Evolutionary conservation across 2,888 invertebrate species (phyloP).

Genomic region (Protonemura montana): DNA sequence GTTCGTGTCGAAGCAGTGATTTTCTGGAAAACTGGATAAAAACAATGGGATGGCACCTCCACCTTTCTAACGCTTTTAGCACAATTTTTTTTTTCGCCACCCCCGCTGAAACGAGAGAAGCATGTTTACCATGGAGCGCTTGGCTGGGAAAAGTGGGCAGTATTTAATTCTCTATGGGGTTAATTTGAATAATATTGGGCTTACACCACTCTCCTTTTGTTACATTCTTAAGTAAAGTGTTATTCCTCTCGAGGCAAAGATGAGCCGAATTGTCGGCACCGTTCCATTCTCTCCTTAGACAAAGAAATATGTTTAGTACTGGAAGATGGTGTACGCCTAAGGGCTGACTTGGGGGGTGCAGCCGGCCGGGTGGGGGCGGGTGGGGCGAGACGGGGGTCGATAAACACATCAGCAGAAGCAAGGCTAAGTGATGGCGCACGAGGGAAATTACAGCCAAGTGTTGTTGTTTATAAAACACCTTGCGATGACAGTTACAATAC

Average conservation of each 20-base stretch:
- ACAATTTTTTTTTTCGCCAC: background rate
- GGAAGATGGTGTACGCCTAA: background rate
- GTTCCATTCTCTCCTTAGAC: constrained; percentile 31
- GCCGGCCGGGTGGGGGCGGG: background rate
- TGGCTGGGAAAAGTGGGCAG: constrained; percentile 1
- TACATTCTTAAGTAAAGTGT: constrained; percentile 34
- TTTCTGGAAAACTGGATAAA: background rate
- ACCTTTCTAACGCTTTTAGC: background rate
- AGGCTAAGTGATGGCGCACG: constrained; percentile 41
- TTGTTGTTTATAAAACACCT: constrained; percentile 43
- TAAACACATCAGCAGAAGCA: constrained; percentile 41
- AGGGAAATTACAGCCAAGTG: constrained; percentile 42
- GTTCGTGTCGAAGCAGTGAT: background rate
- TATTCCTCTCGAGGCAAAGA: constrained; percentile 25
- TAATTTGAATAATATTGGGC: background rate
- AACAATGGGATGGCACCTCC: background rate
- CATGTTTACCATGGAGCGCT: background rate
- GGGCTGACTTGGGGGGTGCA: background rate
- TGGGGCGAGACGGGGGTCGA: constrained; percentile 24
- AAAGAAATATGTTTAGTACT: constrained; percentile 27
- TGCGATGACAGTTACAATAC: constrained; percentile 42
- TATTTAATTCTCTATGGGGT: background rate
- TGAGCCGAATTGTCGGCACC: constrained; percentile 16
- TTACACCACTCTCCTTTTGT: constrained; percentile 21
- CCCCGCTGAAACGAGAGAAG: background rate